phyloP scores from a whole-genome alignment of 1,140 invertebrate species.

The Drosophila rufa region DNA sequence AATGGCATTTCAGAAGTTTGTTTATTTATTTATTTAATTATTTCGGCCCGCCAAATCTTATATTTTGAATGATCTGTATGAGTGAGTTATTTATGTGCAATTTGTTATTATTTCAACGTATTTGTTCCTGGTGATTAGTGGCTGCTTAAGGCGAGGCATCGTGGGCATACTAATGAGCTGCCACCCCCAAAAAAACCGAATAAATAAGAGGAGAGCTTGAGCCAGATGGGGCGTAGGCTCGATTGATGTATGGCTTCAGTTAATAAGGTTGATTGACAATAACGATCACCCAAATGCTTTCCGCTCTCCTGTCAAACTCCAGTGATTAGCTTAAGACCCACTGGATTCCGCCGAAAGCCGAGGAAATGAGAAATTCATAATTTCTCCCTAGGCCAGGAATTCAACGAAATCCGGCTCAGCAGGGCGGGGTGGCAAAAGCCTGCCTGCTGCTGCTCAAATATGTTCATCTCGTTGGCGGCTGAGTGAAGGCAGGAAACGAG shows the following conservation, averaged over 20 bases:
- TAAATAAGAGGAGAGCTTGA: constrained; percentile 8
- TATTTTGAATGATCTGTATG: constrained; percentile 8
- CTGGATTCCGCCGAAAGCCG: constrained; percentile 8
- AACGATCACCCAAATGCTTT: constrained; percentile 19
- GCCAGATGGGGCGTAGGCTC: not conserved
- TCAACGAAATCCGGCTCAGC: constrained; percentile 24
- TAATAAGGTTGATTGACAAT: constrained; percentile 43
- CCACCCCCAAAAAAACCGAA: not conserved
- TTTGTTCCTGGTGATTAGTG: constrained; percentile 45
- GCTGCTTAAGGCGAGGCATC: constrained; percentile 13
- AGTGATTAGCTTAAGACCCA: constrained; percentile 10
- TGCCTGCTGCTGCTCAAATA: constrained; percentile 24
- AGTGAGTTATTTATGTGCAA: constrained; percentile 24
- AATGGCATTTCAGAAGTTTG: constrained; percentile 3
- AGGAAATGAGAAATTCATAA: constrained; percentile 51
- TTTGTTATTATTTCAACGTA: constrained; percentile 24
- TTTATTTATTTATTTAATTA: constrained; percentile 30
- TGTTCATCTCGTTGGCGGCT: constrained; percentile 34
- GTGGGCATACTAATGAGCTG: constrained; percentile 35
- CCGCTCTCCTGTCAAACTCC: constrained; percentile 14
- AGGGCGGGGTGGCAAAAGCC: constrained; percentile 1
- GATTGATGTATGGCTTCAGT: constrained; percentile 10
- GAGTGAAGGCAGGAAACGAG: constrained; percentile 42
- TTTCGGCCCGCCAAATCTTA: not conserved
- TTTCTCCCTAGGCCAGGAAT: constrained; percentile 28